Evolutionary conservation across 1,140 invertebrate genomes (phyloP), one percentile per base, ranked within the genome.

Genomic region (Drosophila sp.): DNA sequence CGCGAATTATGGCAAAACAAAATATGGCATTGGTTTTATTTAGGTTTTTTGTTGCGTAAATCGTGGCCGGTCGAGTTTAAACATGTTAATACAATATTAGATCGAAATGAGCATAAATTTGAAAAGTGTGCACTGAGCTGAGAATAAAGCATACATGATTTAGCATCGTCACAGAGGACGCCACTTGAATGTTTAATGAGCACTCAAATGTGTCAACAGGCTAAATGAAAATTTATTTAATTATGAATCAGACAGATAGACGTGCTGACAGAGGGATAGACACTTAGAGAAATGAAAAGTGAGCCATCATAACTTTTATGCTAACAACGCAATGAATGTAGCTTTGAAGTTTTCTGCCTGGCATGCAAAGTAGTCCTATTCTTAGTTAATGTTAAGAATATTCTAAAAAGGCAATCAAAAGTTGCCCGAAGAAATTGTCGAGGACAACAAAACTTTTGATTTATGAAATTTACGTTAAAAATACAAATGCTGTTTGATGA

Each of bases 201-300:
- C 83, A 87, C 79, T 87, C 83, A 83, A 76, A 89, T 89, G 83
- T 87, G 83, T 87, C 83, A 87, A 89, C 83, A 89, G 65, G 72
- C 83, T 80, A 89, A 89, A 80, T 87, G 83, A 66, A 77, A 87
- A 87, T 83, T 79, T 89, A 80, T 87, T 87, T 87, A 87, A 87
- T 87, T 87, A 87, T 77, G 64, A 70, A 71, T 78, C 53, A 64
- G 66, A 73, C 57, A 41, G 59, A 70, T 57, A 36, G 57, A 16
- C 54, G 16, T 11, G 59, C 21, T n/a, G 25, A 6, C 7, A 9
- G 29, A 16, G 0, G 18, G 11, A 50, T 6, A 70, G 41, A 29
- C 38, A 74, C 21, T 69, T 7, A 11, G 13, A 11, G 27, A 18
- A 45, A 45, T 78, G 76, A 79, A 71, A 58, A 61, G 74, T 79